Evolutionary conservation across 2,888 invertebrate genomes (phyloP).

Genomic region (Agriopis marginaria): DNA sequence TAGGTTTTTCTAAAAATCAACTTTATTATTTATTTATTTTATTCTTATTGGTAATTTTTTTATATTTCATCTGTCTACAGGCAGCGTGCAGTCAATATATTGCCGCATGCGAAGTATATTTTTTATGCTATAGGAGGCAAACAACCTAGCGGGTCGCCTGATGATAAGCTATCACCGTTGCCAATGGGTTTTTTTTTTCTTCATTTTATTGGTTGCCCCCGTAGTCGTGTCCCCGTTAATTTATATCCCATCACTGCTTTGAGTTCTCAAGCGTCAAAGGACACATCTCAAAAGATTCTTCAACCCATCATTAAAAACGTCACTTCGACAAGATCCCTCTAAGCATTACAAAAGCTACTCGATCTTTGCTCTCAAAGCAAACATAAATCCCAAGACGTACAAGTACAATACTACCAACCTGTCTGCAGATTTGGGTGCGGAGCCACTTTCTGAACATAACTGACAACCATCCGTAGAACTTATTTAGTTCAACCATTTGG

Average conservation of each 20-base stretch:
- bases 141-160: too few species aligned
- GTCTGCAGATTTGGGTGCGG: not conserved
- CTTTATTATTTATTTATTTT: too few species aligned
- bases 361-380: constrained; percentile 17
- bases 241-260: not conserved
- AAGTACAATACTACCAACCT: not conserved
- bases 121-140: too few species aligned
- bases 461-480: not conserved
- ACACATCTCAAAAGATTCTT: not conserved
- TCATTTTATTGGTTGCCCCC: not conserved
- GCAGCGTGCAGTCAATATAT: too few species aligned
- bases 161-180: too few species aligned
- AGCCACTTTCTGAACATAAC: not conserved
- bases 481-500: not conserved
- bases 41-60: too few species aligned
- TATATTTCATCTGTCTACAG: too few species aligned
- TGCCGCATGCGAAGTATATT: too few species aligned
- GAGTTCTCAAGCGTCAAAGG: not conserved
- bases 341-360: not conserved
- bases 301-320: not conserved
- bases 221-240: not conserved
- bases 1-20: too few species aligned
- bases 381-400: constrained; percentile 16
- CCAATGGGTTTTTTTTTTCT: not conserved
- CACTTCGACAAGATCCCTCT: not conserved